A percentile compares a stretch with the other conserved stretches of the same genome.
These are phyloP conservation scores for Ibidorhyncha struthersii DNA, from an alignment of 2,113 vertebrate genomes.

Conservation along the genomic window DNA sequence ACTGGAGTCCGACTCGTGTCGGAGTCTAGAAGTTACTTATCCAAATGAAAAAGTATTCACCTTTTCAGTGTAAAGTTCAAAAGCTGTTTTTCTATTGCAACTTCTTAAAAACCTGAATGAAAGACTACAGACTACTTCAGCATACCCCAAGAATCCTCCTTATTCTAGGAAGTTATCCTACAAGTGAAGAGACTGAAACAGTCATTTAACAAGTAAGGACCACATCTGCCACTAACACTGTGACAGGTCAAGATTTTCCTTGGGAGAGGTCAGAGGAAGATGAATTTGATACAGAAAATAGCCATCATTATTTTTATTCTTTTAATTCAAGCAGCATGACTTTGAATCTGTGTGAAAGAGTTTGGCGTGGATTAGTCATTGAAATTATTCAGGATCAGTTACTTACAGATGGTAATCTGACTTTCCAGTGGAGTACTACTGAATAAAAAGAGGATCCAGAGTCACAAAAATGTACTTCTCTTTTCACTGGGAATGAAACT, in stretches of 20 bases:
- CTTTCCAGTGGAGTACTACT: not conserved
- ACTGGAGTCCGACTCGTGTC: not conserved
- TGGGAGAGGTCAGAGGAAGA: not conserved
- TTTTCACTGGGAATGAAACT: not conserved
- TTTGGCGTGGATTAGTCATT: not conserved
- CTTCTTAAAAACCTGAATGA: not conserved
- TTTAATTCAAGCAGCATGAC: not conserved
- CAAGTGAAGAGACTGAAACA: not conserved
- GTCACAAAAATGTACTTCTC: not conserved
- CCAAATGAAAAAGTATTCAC: not conserved
- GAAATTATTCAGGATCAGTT: slow-evolving; percentile 15
- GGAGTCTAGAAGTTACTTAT: not conserved
- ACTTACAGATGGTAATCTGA: slow-evolving; percentile 3
- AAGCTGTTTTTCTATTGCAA: not conserved
- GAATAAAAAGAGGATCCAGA: not conserved
- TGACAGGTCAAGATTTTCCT: not conserved
- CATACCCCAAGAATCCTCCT: not conserved
- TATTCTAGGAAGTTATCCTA: not conserved
- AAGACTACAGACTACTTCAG: not conserved
- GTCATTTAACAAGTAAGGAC: not conserved
- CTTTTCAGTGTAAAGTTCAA: not conserved
- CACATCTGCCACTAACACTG: not conserved
- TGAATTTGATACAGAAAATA: not conserved
- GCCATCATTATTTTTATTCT: not conserved
- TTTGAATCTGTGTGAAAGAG: not conserved